Conservation (phyloP, 30 jellyfish, hydroid and myxozoan species). For the Pelagia noctiluca region DNA sequence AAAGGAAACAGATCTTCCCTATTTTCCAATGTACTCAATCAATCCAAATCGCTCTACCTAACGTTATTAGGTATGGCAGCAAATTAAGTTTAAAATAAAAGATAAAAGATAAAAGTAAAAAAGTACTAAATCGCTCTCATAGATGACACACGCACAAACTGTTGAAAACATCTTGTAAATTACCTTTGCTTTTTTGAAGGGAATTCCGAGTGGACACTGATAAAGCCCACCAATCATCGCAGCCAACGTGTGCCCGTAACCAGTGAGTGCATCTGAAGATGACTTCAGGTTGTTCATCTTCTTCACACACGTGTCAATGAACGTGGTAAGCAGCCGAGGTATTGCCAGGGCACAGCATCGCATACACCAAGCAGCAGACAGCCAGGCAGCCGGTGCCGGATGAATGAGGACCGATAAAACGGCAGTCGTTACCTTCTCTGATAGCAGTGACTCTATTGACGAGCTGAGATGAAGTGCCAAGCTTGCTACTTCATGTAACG, state of each 20-base stretch:
- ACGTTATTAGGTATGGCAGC: too few species aligned
- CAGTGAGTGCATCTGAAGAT: conserved; percentile 89
- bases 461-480: conserved; percentile 85
- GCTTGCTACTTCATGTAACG: conserved; percentile 88
- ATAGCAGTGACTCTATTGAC: conserved; percentile 74
- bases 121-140: not conserved
- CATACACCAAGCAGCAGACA: conserved; percentile 99
- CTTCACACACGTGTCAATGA: conserved; percentile 80
- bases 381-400: conserved; percentile 99
- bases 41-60: too few species aligned
- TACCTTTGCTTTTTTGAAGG: conserved; percentile 89
- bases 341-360: conserved; percentile 94
- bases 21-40: too few species aligned
- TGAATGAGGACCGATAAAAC: conserved; percentile 93
- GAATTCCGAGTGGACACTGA: conserved; percentile 95
- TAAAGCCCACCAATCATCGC: conserved; percentile 96
- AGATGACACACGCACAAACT: not conserved
- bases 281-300: conserved; percentile 86
- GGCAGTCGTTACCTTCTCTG: conserved; percentile 75
- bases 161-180: not conserved
- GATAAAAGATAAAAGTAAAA: too few species aligned
- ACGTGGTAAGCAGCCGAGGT: conserved; percentile 78
- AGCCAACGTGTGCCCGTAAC: conserved; percentile 95
- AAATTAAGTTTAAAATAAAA: too few species aligned
- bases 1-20: too few species aligned